Conservation (phyloP, 2,797 vertebrate genomes). For the Galaxias olidus region DNA sequence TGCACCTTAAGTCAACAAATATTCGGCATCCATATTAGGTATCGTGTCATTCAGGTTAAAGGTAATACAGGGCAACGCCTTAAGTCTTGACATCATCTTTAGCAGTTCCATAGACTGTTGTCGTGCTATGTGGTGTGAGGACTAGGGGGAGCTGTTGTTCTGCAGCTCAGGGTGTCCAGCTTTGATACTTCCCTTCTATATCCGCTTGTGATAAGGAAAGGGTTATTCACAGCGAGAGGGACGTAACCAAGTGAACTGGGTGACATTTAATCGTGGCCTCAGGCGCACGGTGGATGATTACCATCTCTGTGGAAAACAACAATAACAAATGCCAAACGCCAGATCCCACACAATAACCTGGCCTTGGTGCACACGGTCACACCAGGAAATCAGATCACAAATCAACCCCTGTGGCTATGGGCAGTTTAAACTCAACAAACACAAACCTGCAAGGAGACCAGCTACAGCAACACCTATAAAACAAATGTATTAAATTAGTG, state of each 20-base stretch:
- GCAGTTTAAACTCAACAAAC: conserved; percentile 28
- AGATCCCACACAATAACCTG: conserved; percentile 58
- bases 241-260: conserved; percentile 48
- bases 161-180: conserved; percentile 3
- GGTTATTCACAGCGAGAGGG: conserved; percentile 58
- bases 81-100: not conserved
- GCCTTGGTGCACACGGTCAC: conserved; percentile 27
- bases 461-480: not conserved
- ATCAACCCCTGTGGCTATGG: conserved; percentile 38
- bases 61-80: no score
- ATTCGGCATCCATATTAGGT: no score
- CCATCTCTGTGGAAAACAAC: conserved; percentile 61
- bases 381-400: conserved; percentile 41
- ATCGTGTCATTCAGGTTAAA: no score
- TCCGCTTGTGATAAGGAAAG: conserved; percentile 40
- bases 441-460: conserved; percentile 20
- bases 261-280: conserved; percentile 68
- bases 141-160: conserved; percentile 55
- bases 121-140: not conserved
- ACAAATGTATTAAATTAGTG: no score
- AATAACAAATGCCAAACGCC: conserved; percentile 55
- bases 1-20: no score
- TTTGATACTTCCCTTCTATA: conserved; percentile 1
- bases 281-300: conserved; percentile 61
- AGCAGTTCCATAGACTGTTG: not conserved